Percentiles rank a stretch among this genome's conserved stretches.
Conservation (phyloP, 2,113 vertebrate species). For the Hypomesus transpacificus region DNA sequence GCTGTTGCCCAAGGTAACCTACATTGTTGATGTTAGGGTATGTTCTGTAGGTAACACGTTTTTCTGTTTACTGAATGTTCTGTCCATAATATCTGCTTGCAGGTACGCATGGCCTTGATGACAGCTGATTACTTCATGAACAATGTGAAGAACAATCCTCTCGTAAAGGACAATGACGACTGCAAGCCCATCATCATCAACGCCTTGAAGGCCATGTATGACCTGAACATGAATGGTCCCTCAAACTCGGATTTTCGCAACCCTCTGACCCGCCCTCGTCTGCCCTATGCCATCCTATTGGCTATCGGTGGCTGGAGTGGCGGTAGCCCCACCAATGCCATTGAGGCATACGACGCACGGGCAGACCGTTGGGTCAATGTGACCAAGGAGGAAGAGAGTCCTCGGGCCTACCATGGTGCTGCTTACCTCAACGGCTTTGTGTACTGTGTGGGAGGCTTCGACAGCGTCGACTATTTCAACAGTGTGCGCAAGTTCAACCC, state of each 20-base stretch:
- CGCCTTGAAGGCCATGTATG: constrained; percentile 66
- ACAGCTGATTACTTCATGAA: constrained; percentile 73
- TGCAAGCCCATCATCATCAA: constrained; percentile 63
- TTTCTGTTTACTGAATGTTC: neutral
- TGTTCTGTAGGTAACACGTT: neutral
- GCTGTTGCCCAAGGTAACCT: constrained; percentile 48
- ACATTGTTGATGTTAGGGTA: too few relatives aligned
- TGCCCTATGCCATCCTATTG: constrained; percentile 74
- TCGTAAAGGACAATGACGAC: constrained; percentile 67
- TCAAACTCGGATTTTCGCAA: constrained; percentile 52
- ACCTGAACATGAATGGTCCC: constrained; percentile 64
- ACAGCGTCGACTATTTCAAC: constrained; percentile 74
- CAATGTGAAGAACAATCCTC: constrained; percentile 71
- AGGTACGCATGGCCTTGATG: constrained; percentile 78
- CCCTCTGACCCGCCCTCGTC: constrained; percentile 70
- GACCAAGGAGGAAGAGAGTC: constrained; percentile 62
- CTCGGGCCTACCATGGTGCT: constrained; percentile 72
- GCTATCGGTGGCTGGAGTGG: constrained; percentile 80
- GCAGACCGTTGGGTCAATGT: constrained; percentile 76
- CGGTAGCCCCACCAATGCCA: constrained; percentile 69
- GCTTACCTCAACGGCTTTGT: constrained; percentile 74
- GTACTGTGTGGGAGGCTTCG: constrained; percentile 78
- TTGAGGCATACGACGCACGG: constrained; percentile 73
- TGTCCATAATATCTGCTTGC: neutral
- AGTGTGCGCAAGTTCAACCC: constrained; percentile 75